Base-by-base conservation (phyloP, 2,797 vertebrate species). In the Telmatherina bonti region DNA sequence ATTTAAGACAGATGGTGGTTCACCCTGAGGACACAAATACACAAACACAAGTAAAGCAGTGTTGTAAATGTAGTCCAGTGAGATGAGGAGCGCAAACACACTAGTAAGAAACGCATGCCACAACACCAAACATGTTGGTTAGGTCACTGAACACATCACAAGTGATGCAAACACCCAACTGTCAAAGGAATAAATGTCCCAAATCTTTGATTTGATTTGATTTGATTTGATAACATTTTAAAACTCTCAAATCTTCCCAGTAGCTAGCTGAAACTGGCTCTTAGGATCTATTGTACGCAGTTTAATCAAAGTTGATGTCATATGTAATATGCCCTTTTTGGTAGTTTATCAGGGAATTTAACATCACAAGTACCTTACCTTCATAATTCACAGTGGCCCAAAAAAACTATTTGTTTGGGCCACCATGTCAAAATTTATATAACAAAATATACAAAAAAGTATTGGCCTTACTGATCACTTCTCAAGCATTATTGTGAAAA, bases 401-500 rank as follows among this genome's bases (percentile, higher is more conserved):
- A 1, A 45, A 52, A 52, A 7, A 10, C 15, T 51, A n/a, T 8
- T 52, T 52, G 15, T 1, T 45, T 47, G 9, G 20, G 7, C 10
- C 29, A 30, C 18, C 20, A 12, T 43, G 20, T 38, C 2, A 64
- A 53, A 7, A 53, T 57, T n/a, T 16, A 11, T 26, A 12, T 29
- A 52, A 69, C 33, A 47, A 55, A 67, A 59, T n/a, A n/a, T n/a
- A 38, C 43, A 74, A 11, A 65, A 16, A 43, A 51, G 6, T 0
- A 49, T 33, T 52, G 0, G 1, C 33, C 35, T 66, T 27, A n/a
- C 18, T 10, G 36, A 22, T 43, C 38, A 20, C 22, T 38, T 31
- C 20, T 45, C 24, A 49, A 47, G 63, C 36, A 80, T 24, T 4
- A 30, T 54, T 81, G 22, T 61, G 11, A 55, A 27, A 62, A 76